Evolutionary conservation across 2,888 invertebrate genomes (phyloP).

Genomic region (Drosophila cyrtoloma): DNA sequence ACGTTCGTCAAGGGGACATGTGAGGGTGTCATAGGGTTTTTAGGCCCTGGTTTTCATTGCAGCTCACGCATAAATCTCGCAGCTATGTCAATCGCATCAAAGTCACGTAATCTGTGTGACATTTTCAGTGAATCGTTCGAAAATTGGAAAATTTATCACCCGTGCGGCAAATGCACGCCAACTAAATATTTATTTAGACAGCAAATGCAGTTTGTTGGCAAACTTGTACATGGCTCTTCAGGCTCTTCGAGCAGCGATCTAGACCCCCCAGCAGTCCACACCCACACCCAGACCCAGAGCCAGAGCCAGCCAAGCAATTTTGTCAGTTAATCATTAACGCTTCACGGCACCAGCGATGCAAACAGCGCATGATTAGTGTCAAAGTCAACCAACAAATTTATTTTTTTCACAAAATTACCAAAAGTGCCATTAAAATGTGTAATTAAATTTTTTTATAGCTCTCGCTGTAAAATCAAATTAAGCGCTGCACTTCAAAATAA

Average conservation of each 20-base stretch:
- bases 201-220: constrained; percentile 21
- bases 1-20: constrained; percentile 52
- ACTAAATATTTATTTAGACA: constrained; percentile 43
- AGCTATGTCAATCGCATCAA: constrained; percentile 81
- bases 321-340: constrained; percentile 61
- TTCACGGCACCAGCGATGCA: constrained; percentile 54
- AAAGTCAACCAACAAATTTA: constrained; percentile 60
- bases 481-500: constrained; percentile 29
- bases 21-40: constrained; percentile 16
- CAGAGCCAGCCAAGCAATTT: background rate
- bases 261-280: constrained; percentile 7
- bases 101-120: constrained; percentile 82
- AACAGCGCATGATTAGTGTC: constrained; percentile 72
- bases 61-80: constrained; percentile 79
- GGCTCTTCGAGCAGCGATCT: constrained; percentile 25
- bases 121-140: constrained; percentile 79
- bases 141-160: constrained; percentile 76
- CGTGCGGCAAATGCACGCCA: constrained; percentile 45
- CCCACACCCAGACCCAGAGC: background rate
- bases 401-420: constrained; percentile 29
- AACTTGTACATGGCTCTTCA: constrained; percentile 28
- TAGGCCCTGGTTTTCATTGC: constrained; percentile 43
- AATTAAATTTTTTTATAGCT: constrained; percentile 58
- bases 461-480: constrained; percentile 62
- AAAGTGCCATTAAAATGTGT: constrained; percentile 36